Evolutionary conservation across 2,113 vertebrate genomes (phyloP), one percentile per base, ranked within the genome.

Genomic region (Ptilonorhynchus violaceus): DNA sequence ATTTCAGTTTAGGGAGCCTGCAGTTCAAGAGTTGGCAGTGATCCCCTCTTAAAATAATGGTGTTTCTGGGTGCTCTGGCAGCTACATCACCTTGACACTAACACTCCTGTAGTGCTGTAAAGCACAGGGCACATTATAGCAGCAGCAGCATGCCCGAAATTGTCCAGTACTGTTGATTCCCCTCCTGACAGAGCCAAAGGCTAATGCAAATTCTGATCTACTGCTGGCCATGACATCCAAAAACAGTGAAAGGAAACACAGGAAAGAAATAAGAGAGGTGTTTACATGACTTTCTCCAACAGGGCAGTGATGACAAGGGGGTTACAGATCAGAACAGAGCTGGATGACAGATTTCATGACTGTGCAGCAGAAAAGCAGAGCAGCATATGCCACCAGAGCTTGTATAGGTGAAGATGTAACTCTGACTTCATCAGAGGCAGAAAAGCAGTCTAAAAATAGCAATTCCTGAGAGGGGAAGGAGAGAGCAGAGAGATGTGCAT

Each of bases 391-490:
- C 64, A 81, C 41, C 49, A 85, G 82, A 93, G 44, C 58, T 64
- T 30, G 23, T 35, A 84, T 5, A 94, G 72, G 83, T 90, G 88
- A 90, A 85, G 72, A 84, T 49, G 47, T 59, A 96, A 92, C 62
- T 93, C 78, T 81, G 33, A 68, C 83, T 92, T 87, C 72, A 84
- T 64, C 52, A 56, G 60, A 37, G 64, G 49, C 1, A 88, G 79
- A 78, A 94, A 94, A 92, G 60, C 62, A 53, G 69, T 42, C 91
- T 87, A 95, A 95, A 95, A 93, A 78, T 68, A 81, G 74, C 62
- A 91, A 39, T 72, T 94, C 73, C 84, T 88, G 76, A 84, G 88
- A 85, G 90, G 22, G 28, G 20, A 96, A 94, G 41, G 44, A 86
- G 60, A n/a, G 52, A 92, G 62, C 41, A 92, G 52, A 84, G 67